These are phyloP conservation scores for Decapterus maruadsi DNA, from an alignment of 2,797 vertebrate genomes.

Conservation along the genomic window DNA sequence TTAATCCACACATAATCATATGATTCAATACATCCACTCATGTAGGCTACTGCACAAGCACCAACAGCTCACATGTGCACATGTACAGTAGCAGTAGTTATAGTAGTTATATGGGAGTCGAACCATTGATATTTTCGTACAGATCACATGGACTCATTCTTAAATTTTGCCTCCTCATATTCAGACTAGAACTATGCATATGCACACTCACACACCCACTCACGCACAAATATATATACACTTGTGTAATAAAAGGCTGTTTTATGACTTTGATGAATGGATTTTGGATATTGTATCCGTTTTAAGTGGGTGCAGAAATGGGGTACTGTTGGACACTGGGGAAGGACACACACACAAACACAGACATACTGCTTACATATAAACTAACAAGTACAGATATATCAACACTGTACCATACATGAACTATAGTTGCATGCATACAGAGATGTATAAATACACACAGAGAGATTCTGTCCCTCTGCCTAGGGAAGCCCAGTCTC, in stretches of 20 bases:
- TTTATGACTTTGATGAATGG: slow-evolving; percentile 87
- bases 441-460: slow-evolving; percentile 61
- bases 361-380: slow-evolving; percentile 33
- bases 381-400: slow-evolving; percentile 61
- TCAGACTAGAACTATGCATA: slow-evolving; percentile 22
- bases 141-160: slow-evolving; percentile 25
- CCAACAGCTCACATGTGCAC: not conserved
- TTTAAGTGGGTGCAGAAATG: slow-evolving; percentile 74
- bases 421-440: slow-evolving; percentile 36
- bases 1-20: slow-evolving; percentile 16
- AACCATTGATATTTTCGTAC: slow-evolving; percentile 6
- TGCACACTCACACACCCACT: slow-evolving; percentile 50
- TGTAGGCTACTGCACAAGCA: slow-evolving; percentile 8
- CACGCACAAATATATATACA: slow-evolving; percentile 23
- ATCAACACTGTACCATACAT: slow-evolving; percentile 51
- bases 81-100: no score
- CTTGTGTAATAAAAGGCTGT: slow-evolving; percentile 65
- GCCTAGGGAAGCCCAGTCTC: slow-evolving; percentile 78
- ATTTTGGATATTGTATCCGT: slow-evolving; percentile 69
- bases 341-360: slow-evolving; percentile 25
- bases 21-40: not conserved
- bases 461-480: slow-evolving; percentile 62
- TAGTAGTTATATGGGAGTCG: not conserved
- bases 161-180: slow-evolving; percentile 25
- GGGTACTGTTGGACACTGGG: slow-evolving; percentile 62